Evolutionary conservation across 2,888 invertebrate genomes (phyloP), one percentile per base, ranked within the genome.

Genomic region (Mesorhabditis spiculigera): DNA sequence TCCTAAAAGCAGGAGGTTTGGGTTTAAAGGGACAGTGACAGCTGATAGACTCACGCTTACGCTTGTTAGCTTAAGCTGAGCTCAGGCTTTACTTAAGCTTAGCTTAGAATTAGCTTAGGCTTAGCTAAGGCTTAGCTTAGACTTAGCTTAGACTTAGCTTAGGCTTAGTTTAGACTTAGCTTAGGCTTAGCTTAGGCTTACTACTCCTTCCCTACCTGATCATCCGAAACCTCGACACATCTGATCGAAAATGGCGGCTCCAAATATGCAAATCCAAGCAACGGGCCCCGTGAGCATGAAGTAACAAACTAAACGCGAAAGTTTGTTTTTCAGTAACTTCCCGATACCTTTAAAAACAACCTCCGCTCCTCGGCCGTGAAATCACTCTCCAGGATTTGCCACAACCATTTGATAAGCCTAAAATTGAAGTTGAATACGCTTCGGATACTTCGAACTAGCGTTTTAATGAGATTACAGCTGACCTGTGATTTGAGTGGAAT

Each of bases 171-270:
- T 63, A 1, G 28, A 63, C 10, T 63, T 63, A 2, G 16, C 44
- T n/a, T n/a, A n/a, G n/a, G n/a, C n/a, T n/a, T n/a, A n/a, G n/a
- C n/a, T n/a, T n/a, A n/a, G n/a, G n/a, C n/a, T n/a, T n/a, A 50
- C 8, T 10, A 50, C 13, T 50, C 4, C 5, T 63, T 72, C 8
- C 6, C 66, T 73, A 88, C 88, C 86, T 89, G 88, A 86, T 98
- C 98, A 86, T 98, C 98, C 4, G 95, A 93, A 43, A 97, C 97
- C 89, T 99, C 98, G 2, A 99, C 96, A 87, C 98, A 99, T 69
- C 98, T 91, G 84, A 98, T 94, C 86, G 94, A 94, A 88, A 98
- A 95, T 3, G 94, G 92, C 10, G 98, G 97, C 87, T 93, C 93
- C 75, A 97, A 88, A 86, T 96, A 95, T 93, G 95, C 84, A 86